These are phyloP conservation scores for Mythimna lalbum DNA, from an alignment of 2,888 invertebrate genomes.

Conservation along the genomic window DNA sequence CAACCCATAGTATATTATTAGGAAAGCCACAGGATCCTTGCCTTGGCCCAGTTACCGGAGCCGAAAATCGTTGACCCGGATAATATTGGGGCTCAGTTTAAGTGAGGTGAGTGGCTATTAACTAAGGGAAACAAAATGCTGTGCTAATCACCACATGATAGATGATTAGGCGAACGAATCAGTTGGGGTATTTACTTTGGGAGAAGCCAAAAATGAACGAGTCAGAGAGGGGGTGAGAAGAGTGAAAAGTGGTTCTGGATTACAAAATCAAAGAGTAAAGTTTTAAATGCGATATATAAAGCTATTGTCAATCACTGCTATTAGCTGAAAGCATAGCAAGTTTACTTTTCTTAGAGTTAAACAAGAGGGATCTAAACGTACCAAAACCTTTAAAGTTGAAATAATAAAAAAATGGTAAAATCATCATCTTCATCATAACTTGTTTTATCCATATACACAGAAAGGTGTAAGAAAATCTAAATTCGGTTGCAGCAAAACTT, in stretches of 20 bases:
- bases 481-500: not conserved
- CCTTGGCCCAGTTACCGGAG: conserved; percentile 47
- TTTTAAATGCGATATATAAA: too few species aligned
- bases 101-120: conserved; percentile 51
- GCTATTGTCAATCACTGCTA: too few species aligned
- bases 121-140: conserved; percentile 32
- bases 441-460: not conserved
- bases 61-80: conserved; percentile 45
- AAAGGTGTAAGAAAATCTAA: not conserved
- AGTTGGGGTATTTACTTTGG: conserved; percentile 9
- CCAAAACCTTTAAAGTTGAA: not conserved
- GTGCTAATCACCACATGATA: conserved; percentile 47
- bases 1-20: conserved; percentile 19
- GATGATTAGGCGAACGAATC: conserved; percentile 25
- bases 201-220: not conserved
- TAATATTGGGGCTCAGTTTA: conserved; percentile 41
- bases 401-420: not conserved
- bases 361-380: not conserved
- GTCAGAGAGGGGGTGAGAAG: not conserved
- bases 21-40: conserved; percentile 34
- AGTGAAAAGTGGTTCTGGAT: not conserved
- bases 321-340: too few species aligned
- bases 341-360: not conserved
- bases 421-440: not conserved
- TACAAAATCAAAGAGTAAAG: not conserved